Conservation (phyloP, 2,113 vertebrate genomes). For the Chiloscyllium plagiosum region DNA sequence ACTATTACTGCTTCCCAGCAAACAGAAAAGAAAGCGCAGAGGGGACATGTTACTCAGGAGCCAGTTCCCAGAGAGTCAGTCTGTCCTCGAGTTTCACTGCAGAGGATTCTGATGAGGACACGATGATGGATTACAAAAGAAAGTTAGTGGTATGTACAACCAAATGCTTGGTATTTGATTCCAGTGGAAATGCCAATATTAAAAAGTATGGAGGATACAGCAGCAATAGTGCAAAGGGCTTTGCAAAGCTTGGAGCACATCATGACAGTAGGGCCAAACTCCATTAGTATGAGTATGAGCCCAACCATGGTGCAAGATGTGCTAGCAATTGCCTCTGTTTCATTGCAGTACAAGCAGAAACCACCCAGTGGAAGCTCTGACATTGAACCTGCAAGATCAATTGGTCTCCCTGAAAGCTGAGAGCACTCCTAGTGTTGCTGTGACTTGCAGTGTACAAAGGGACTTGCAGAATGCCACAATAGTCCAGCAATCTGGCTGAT, state of each 20-base stretch:
- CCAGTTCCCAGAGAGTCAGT: neutral
- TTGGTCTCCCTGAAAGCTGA: too few species aligned
- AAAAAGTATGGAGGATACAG: neutral
- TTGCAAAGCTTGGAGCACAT: too few species aligned
- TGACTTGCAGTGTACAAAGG: neutral
- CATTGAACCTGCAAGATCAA: neutral
- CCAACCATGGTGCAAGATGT: neutral
- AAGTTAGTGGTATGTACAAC: neutral
- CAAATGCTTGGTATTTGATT: neutral
- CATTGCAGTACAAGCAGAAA: neutral
- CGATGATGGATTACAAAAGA: neutral
- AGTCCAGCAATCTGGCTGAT: neutral
- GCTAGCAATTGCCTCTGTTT: neutral
- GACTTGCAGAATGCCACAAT: neutral
- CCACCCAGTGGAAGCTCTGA: neutral
- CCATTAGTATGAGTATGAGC: neutral
- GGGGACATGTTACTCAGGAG: neutral
- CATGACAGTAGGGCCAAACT: too few species aligned
- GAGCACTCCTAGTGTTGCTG: too few species aligned
- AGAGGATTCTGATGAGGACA: neutral
- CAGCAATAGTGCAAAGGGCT: neutral
- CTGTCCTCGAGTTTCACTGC: neutral
- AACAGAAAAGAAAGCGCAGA: too few species aligned
- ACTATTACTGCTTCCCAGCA: neutral
- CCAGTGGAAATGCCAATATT: neutral